Evolutionary conservation across 1,140 invertebrate genomes (phyloP).

Genomic region (Bombus polaris): DNA sequence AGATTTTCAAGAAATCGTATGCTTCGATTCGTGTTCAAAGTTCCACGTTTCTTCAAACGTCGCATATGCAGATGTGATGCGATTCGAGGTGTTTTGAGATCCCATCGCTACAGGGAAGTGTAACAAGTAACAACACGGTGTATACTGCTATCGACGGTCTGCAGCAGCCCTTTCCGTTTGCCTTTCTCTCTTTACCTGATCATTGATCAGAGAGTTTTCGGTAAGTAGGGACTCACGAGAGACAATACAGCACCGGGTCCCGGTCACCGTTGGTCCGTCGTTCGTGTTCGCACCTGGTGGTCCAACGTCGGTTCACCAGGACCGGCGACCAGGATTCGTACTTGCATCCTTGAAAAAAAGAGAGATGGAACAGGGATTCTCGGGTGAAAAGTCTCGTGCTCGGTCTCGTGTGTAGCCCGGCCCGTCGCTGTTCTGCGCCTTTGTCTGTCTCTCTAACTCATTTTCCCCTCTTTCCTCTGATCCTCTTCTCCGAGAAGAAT

Average conservation of each 20-base stretch:
- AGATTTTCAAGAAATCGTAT: not conserved
- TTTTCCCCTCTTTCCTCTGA: slow-evolving; percentile 43
- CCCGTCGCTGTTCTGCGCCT: not conserved
- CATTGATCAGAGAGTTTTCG: slow-evolving; percentile 26
- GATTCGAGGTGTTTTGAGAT: too few relatives aligned
- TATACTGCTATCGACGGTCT: not conserved
- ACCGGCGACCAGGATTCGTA: slow-evolving; percentile 58
- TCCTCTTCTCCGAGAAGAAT: slow-evolving; percentile 47
- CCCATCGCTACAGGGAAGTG: too few relatives aligned
- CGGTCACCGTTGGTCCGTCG: slow-evolving; percentile 64
- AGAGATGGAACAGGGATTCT: slow-evolving; percentile 62
- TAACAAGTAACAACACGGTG: not conserved
- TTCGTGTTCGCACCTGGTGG: slow-evolving; percentile 52
- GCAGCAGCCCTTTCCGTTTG: slow-evolving; percentile 8
- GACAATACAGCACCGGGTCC: slow-evolving; percentile 51
- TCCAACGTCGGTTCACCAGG: slow-evolving; percentile 64
- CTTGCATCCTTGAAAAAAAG: slow-evolving; percentile 70
- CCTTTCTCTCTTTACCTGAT: slow-evolving; percentile 61
- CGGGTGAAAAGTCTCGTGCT: slow-evolving; percentile 50
- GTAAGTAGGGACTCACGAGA: slow-evolving; percentile 64
- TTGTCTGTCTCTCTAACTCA: slow-evolving; percentile 32
- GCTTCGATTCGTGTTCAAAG: not conserved
- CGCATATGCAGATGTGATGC: too few relatives aligned
- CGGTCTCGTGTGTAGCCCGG: not conserved
- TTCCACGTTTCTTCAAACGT: not conserved